phyloP scores from a whole-genome alignment of 2,797 vertebrate species.

The Esox masquinongy region DNA sequence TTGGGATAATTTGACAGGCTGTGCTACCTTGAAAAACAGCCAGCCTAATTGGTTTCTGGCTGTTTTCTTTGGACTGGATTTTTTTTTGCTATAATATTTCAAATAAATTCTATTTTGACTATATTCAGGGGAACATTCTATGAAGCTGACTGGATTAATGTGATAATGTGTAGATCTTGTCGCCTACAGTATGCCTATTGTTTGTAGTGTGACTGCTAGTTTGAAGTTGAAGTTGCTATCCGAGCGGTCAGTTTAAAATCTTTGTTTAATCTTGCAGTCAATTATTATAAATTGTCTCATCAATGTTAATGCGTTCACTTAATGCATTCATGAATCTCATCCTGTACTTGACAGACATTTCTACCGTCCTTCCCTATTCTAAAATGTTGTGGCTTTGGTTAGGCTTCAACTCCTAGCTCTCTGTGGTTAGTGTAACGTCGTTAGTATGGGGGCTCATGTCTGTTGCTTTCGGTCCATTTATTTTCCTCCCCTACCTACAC shows the following conservation, averaged over 20 bases:
- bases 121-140: neutral
- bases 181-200: neutral
- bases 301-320: neutral
- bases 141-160: neutral
- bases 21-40: neutral
- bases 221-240: neutral
- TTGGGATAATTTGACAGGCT: conserved; percentile 1
- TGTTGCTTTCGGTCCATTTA: conserved; percentile 17
- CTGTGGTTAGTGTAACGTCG: neutral
- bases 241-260: neutral
- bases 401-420: neutral
- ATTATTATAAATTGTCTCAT: neutral
- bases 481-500: conserved; percentile 7
- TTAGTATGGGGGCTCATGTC: neutral
- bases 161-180: neutral
- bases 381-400: neutral
- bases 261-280: neutral
- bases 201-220: neutral
- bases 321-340: neutral
- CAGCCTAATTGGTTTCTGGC: conserved; percentile 5
- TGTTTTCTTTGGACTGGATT: neutral
- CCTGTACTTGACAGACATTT: neutral
- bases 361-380: neutral
- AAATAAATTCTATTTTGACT: neutral
- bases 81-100: neutral